Conservation (phyloP, 2,113 vertebrate species). For the Telmatochromis brachygnathus region DNA sequence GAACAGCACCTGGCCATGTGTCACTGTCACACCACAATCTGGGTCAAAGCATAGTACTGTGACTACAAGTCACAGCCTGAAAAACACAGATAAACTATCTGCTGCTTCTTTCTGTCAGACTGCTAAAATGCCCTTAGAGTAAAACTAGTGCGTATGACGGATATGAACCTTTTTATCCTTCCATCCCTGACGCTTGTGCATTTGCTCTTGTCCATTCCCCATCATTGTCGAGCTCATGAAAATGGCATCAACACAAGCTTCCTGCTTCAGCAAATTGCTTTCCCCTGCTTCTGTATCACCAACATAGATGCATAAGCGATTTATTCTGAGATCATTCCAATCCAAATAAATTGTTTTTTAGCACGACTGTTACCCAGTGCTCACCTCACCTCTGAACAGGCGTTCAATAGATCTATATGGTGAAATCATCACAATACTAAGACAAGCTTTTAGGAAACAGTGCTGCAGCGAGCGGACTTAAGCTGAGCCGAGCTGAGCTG, state of each 20-base stretch:
- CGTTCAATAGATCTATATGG: not conserved
- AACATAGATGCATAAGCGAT: not conserved
- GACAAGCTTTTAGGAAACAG: not conserved
- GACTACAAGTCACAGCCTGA: not conserved
- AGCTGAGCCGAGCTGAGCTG: not conserved
- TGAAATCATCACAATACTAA: not conserved
- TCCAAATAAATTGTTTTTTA: not conserved
- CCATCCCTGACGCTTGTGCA: not conserved
- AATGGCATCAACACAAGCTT: not conserved
- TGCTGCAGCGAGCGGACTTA: not conserved
- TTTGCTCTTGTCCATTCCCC: not conserved
- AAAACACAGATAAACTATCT: not conserved
- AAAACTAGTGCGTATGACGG: not conserved
- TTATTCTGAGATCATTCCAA: not conserved
- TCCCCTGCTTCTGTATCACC: not conserved
- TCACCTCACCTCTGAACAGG: not conserved
- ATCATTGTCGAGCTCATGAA: not conserved
- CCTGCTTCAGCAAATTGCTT: slow-evolving; percentile 28
- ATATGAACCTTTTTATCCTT: not conserved
- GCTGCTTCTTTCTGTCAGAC: not conserved
- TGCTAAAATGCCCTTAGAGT: not conserved
- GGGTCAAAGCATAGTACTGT: slow-evolving; percentile 19
- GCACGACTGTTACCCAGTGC: not conserved
- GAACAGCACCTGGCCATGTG: slow-evolving; percentile 43
- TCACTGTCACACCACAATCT: slow-evolving; percentile 51